Base-by-base conservation (phyloP, 2,797 vertebrate species). In the Sternotherus odoratus region DNA sequence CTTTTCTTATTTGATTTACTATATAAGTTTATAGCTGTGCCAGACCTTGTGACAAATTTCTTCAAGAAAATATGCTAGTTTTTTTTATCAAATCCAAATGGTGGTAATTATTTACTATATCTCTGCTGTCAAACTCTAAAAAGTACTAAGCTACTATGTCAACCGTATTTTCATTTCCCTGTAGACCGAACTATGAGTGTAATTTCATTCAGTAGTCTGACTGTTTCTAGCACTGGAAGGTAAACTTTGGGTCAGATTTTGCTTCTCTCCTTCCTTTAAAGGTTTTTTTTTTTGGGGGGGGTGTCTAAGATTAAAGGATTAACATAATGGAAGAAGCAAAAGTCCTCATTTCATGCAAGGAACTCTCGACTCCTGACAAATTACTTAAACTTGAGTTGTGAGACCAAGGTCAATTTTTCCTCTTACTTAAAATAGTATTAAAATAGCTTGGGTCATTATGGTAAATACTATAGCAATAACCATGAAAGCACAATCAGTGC, bases 61-160 rank as follows among this genome's bases (percentile, higher is more conserved):
- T 95, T 86, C 78, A 87, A 88, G 87, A 23, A 86, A 96, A 95
- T 94, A 93, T 91, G 33, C 12, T 90, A 53, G 53, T 23, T 43
- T 86, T 92, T 89, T 85, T 94, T 90, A 87, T 87, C 89, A 94
- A 90, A 91, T 91, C 54, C 53, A 92, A 96, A 94, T 87, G 89
- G 81, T 53, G 83, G 51, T 87, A 94, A 93, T 87, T 95, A 85
- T 63, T 94, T 87, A 85, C 51, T 82, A 50, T 87, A 87, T 66
- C 46, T 72, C 30, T 90, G 78, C 53, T 87, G 75, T 89, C 81
- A 83, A 56, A 87, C 77, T 89, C 90, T 53, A n/a, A 16, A 77
- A 94, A 95, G 88, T 82, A 78, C 53, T 82, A 66, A 88, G 23
- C 36, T 48, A 84, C 28, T 72, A 54, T 93, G 78, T 77, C 80